Base-by-base conservation (phyloP, 2,888 invertebrate species). In the Habroteleia sp. region DNA sequence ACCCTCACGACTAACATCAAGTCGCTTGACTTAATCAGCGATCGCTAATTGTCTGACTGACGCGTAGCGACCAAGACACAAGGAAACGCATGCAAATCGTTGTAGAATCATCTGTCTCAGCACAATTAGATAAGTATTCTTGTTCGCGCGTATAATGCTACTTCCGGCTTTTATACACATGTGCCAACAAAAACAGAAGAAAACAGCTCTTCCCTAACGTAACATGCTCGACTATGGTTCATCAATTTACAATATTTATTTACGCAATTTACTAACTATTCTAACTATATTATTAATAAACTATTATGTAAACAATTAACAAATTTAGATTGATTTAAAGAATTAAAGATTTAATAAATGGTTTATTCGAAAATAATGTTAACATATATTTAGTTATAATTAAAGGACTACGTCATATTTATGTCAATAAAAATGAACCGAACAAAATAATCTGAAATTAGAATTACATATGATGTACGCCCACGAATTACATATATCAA, bases 1-100 rank as follows among this genome's bases (percentile, higher is more conserved):
- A 71, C 74, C 80, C 79, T 73, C 81, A 75, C 62, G 74, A 77
- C 79, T 79, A 80, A 81, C 78, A 81, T 84, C 83, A 82, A 74
- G 83, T 78, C 85, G 83, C 85, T 87, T 86, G 88, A 87, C 88
- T 88, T 88, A 88, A 88, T 88, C 88, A 87, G 88, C 85, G 85
- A 88, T 88, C 88, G 86, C 88, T 88, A 88, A 88, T 88, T 88
- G 87, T 86, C 79, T 82, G 84, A 68, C 85, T 84, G 84, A 86
- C 84, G 85, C 85, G 80, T 81, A 82, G 82, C 79, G 79, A 81
- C 83, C 83, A 84, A 84, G 83, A 80, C 81, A 85, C 85, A 81
- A 85, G 87, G 86, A 87, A 87, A 86, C 85, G 84, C 87, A 87
- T 87, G 87, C 85, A 87, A 88, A 88, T 88, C 85, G 79, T 62